Evolutionary conservation across 2,113 vertebrate genomes (phyloP), one percentile per base, ranked within the genome.

Genomic region (Thryonomys swinderianus): DNA sequence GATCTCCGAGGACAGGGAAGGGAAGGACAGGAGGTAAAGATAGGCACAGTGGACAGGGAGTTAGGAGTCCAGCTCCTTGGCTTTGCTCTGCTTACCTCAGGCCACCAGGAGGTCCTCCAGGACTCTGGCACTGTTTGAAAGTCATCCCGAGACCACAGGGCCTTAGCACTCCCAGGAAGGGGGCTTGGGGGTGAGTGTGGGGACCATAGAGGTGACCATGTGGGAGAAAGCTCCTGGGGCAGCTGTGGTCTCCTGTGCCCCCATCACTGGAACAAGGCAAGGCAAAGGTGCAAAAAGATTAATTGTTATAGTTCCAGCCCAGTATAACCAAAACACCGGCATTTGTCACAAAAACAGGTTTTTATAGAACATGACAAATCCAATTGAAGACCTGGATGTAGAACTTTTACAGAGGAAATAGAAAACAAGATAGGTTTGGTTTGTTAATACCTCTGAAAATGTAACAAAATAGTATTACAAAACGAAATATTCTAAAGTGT

Each of bases 361-460:
- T 73, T 85, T 88, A 48, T 79, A 61, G 30, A 64, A 23, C 40
- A 57, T 66, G 81, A 91, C 53, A 17, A 69, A 82, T 51, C 37
- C 61, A 74, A 57, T 25, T 64, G 53, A 86, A 90, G 69, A 82
- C 71, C 61, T 7, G 32, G 40, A 80, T 59, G 3, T 1, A 78
- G 23, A 40, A 32, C 17, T 85, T 59, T 95, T 45, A 62, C 45
- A 67, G 90, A 85, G 78, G 25, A 18, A 23, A 67, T 7, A 81
- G 61, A 21, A 62, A 23, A 53, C 90, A 92, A 71, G 74, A 87
- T 64, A 20, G 48, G 13, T 21, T 92, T 90, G 74, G 37, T 85
- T 78, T 91, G 73, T 53, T 73, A 74, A 85, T 66, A 64, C 62
- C 69, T 76, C 16, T 81, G 40, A 71, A 85, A 86, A 85, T 59